Evolutionary conservation across 2,888 invertebrate species (phyloP).

Genomic region (Dyspetes luteomarginatus): DNA sequence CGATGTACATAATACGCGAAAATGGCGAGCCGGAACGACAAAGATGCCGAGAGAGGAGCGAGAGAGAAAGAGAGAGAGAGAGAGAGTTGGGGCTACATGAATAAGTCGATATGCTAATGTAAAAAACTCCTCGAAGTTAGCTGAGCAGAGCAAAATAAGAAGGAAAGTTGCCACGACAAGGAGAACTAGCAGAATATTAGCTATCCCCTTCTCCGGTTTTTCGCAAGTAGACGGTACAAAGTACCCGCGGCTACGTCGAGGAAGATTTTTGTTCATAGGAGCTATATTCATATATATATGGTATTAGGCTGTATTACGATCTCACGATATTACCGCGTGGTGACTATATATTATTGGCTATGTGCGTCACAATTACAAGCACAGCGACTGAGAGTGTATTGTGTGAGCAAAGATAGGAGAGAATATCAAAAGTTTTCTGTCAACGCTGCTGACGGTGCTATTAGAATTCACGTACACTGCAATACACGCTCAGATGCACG

Average conservation of each 20-base stretch:
- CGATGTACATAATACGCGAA: slow-evolving; percentile 33
- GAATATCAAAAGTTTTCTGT: too few species aligned
- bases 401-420: too few species aligned
- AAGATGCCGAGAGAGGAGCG: slow-evolving; percentile 28
- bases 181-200: slow-evolving; percentile 47
- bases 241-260: slow-evolving; percentile 56
- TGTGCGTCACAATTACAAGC: too few species aligned
- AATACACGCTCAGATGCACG: too few species aligned
- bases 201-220: slow-evolving; percentile 48
- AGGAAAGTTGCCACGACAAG: slow-evolving; percentile 73
- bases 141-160: slow-evolving; percentile 72
- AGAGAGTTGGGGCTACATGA: slow-evolving; percentile 76
- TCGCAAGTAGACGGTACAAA: slow-evolving; percentile 68
- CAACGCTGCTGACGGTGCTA: too few species aligned
- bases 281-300: background rate
- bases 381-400: too few species aligned
- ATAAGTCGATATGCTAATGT: slow-evolving; percentile 82
- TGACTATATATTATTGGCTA: too few species aligned
- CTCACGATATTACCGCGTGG: too few species aligned
- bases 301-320: too few species aligned
- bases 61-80: background rate
- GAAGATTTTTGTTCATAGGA: slow-evolving; percentile 38
- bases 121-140: slow-evolving; percentile 78
- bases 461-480: too few species aligned
- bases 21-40: slow-evolving; percentile 41